Conservation (phyloP, 2,888 invertebrate genomes). For the Petrolisthes manimaculis region DNA sequence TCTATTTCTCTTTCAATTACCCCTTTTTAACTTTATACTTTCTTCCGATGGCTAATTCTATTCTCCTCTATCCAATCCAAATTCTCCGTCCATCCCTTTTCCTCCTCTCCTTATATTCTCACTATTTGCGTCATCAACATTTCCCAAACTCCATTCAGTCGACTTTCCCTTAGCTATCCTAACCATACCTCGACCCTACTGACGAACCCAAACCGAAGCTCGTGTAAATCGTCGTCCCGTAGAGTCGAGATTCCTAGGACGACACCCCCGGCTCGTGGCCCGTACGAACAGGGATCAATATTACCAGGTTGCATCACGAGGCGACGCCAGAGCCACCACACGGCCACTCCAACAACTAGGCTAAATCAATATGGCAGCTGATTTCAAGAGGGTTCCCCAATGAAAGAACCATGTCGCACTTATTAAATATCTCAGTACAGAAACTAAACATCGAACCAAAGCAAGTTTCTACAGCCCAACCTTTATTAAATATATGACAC, state of each 20-base stretch:
- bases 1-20: neutral
- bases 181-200: conserved; percentile 6
- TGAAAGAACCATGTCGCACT: neutral
- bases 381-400: conserved; percentile 11
- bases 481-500: neutral
- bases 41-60: neutral
- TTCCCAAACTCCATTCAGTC: neutral
- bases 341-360: conserved; percentile 5
- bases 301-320: conserved; percentile 23
- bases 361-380: conserved; percentile 30
- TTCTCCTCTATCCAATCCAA: neutral
- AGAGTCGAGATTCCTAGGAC: neutral
- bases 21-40: neutral
- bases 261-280: neutral
- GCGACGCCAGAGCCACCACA: neutral
- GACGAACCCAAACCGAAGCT: neutral
- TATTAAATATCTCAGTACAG: neutral
- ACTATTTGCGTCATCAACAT: neutral
- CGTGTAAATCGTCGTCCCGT: neutral
- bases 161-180: neutral
- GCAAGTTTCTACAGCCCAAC: neutral
- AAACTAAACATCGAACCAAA: neutral
- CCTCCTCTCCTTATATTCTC: neutral
- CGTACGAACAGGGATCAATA: conserved; percentile 19
- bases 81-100: neutral